Evolutionary conservation across 2,797 vertebrate genomes (phyloP), one percentile per base, ranked within the genome.

Genomic region (Sorex maritimensis): DNA sequence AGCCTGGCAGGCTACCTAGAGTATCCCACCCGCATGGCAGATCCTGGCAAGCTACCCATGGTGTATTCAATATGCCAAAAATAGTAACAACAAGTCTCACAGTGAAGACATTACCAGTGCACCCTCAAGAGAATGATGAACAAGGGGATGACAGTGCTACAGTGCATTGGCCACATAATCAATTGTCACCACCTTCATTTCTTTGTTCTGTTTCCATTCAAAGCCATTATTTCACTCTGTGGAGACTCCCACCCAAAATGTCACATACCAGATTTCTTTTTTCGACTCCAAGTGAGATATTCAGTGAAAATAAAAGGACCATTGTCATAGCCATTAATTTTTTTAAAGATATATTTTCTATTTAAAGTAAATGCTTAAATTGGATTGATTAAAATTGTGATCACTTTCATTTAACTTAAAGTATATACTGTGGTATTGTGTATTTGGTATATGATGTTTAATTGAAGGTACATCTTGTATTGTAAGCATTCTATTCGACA

Each of bases 401-500:
- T 75, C 58, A 1, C 3, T 78, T 90, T 90, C 34, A 74, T 46
- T 67, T 41, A 19, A 19, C 46, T 86, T 86, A 89, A 86, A 73
- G 81, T 52, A 75, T 81, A 61, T 46, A 81, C 11, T 23, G 17
- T 80, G 49, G 26, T 49, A 28, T n/a, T 78, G 5, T 86, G 14
- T 49, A 28, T 34, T 74, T 3, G 83, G 19, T 67, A 8, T 77
- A 6, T 81, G 28, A 1, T 80, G 12, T 77, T 63, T 92, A 24
- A 90, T 7, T 65, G 71, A 80, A 30, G 24, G 24, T 73, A 63
- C 2, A 46, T 72, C 55, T 2, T 26, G 1, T 30, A 21, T 17
- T 68, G 0, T 41, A 81, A 81, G 9, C 1, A 52, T 93, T 75
- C n/a, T 87, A 9, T n/a, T 63, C 10, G 81, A 89, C 34, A 87